Base-by-base conservation (phyloP, 2,888 invertebrate genomes). In the Nebria salina region DNA sequence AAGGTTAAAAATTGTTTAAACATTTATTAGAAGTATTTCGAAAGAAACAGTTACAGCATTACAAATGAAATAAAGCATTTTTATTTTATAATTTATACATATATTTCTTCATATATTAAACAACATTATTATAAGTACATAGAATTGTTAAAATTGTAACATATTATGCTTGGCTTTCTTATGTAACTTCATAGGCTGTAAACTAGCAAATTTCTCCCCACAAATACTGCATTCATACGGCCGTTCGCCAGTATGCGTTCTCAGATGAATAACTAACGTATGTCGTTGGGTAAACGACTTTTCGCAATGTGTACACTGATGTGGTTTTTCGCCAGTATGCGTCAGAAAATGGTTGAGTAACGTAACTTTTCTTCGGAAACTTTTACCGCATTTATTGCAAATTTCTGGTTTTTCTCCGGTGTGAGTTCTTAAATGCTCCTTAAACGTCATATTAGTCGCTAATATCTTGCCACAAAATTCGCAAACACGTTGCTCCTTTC, bases 291-390 rank as follows among this genome's bases (percentile, higher is more conserved):
- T 83, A 65, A 85, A 85, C 43, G 83, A 86, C 82, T 86, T 86
- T 6, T 87, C 86, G 82, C 87, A 88, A 75, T 86, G 86, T 73
- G 86, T 85, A 82, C 88, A 88, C 43, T 86, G 85, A 73, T 85
- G 86, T 2, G 86, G 86, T 81, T 82, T 85, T 75, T 86, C 86
- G 0, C 86, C 85, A 0, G 86, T 91, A 79, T 92, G 92, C 0
- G 88, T 89, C 0, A 90, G 86, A 88, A 91, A 91, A 75, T 92
- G 92, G 9, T 91, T 13, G 2, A 43, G 42, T 15, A 79, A 72
- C 5, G 64, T 65, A 54, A 65, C 64, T 66, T 66, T 72, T 13
- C 65, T 73, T 8, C 70, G 15, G 54, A 82, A 82, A 42, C 41
- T 43, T 68, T 80, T 79, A 1, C 76, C 76, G 75, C 20, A 80